A percentile compares a stretch with the other conserved stretches of the same genome.
These are phyloP conservation scores for Sebastes diploproa DNA, from an alignment of 2,797 vertebrate genomes.

Conservation along the genomic window DNA sequence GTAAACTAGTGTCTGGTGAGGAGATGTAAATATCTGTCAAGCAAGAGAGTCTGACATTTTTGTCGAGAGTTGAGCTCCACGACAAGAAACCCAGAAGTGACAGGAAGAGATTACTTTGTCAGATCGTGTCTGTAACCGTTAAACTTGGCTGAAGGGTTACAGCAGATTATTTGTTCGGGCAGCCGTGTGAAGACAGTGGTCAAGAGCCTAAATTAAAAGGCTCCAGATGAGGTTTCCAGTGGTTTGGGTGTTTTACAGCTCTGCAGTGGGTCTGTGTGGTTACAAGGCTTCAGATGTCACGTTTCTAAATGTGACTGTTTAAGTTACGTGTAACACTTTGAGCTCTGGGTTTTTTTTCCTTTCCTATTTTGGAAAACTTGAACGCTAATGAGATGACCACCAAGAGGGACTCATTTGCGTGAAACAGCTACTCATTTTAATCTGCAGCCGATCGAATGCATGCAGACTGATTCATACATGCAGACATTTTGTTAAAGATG, in stretches of 20 bases:
- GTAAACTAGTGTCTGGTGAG: not conserved
- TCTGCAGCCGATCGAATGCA: not conserved
- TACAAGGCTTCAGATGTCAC: not conserved
- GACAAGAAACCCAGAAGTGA: slow-evolving; percentile 1
- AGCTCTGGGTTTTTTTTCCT: not conserved
- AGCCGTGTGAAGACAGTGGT: slow-evolving; percentile 18
- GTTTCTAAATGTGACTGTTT: not conserved
- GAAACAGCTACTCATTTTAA: too few relatives aligned
- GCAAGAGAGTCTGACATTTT: not conserved
- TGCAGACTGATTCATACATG: not conserved
- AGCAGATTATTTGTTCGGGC: slow-evolving; percentile 28
- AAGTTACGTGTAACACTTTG: not conserved
- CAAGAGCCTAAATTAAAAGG: slow-evolving; percentile 15
- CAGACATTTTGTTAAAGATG: not conserved
- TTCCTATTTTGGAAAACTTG: not conserved
- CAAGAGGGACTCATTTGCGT: too few relatives aligned
- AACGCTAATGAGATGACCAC: not conserved
- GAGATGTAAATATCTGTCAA: not conserved
- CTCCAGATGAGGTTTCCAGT: slow-evolving; percentile 36
- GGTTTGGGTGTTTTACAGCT: slow-evolving; percentile 21
- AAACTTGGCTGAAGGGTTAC: slow-evolving; percentile 14
- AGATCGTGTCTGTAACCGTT: not conserved
- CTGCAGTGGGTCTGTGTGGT: slow-evolving; percentile 10
- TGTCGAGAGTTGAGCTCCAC: not conserved
- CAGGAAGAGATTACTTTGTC: not conserved